A percentile compares a stretch with the other conserved stretches of the same genome.
Conservation (phyloP, 2,888 invertebrate species). For the Chrysolina oricalcia region DNA sequence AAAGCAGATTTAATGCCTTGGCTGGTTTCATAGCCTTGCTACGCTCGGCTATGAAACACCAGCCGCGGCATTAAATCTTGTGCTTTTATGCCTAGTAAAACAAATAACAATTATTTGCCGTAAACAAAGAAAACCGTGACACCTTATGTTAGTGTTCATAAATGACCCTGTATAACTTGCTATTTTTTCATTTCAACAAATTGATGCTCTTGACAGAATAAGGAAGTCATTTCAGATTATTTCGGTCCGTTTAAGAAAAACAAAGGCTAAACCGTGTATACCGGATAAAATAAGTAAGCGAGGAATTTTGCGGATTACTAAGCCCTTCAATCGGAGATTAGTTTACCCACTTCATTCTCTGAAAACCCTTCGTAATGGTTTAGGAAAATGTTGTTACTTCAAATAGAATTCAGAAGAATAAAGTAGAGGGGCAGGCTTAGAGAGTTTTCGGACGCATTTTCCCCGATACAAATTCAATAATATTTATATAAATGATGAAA, state of each 20-base stretch:
- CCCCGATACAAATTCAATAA: not conserved
- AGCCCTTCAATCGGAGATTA: conserved; percentile 12
- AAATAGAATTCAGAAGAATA: not conserved
- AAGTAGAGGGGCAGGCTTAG: not conserved
- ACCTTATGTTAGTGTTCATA: too few relatives aligned
- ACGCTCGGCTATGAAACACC: too few relatives aligned
- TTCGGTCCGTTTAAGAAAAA: conserved; percentile 1
- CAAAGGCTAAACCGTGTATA: conserved; percentile 11
- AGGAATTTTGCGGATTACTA: conserved; percentile 10
- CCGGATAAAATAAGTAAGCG: conserved; percentile 5
- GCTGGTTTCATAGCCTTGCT: too few relatives aligned
- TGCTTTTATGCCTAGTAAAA: too few relatives aligned
- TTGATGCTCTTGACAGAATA: not conserved
- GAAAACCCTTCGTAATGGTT: conserved; percentile 10
- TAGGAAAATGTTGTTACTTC: conserved; percentile 8
- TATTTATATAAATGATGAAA: too few relatives aligned
- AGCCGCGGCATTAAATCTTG: too few relatives aligned
- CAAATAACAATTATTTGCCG: too few relatives aligned
- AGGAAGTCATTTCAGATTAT: not conserved
- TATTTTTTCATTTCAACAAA: not conserved
- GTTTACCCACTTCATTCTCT: conserved; percentile 5
- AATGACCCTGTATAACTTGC: not conserved
- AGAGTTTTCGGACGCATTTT: not conserved
- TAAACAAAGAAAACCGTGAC: too few relatives aligned
- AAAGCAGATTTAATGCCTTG: too few relatives aligned